phyloP scores from a whole-genome alignment of 2,113 vertebrate species.

The Struthio camelus region DNA sequence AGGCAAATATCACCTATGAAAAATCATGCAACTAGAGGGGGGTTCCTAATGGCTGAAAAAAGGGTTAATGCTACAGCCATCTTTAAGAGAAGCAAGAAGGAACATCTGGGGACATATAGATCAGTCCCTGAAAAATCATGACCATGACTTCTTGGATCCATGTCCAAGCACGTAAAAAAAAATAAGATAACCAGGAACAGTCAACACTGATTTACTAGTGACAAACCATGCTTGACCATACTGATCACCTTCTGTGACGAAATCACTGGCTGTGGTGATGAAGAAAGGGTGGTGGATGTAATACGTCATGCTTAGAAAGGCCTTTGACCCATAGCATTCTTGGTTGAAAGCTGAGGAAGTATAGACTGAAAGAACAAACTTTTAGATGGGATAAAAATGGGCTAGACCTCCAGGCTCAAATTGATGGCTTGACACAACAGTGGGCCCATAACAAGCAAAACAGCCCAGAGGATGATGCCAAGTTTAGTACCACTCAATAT shows the following conservation, averaged over 20 bases:
- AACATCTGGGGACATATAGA: neutral
- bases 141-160: rapidly evolving
- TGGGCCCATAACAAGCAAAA: neutral
- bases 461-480: neutral
- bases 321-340: neutral
- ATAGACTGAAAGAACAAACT: neutral
- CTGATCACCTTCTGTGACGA: neutral
- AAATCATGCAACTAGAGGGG: neutral
- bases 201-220: neutral
- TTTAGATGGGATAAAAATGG: neutral
- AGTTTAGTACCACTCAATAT: neutral
- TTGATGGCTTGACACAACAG: neutral
- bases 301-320: neutral
- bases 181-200: neutral
- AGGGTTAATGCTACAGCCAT: no score
- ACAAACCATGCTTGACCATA: neutral
- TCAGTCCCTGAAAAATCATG: neutral
- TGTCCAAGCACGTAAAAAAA: neutral
- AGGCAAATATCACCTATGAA: neutral
- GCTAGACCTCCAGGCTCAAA: neutral
- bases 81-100: neutral
- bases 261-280: neutral
- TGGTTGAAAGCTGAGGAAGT: neutral
- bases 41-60: neutral
- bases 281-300: neutral